Evolutionary conservation across 1,140 invertebrate genomes (phyloP).

Genomic region (Chrysopa pallens): DNA sequence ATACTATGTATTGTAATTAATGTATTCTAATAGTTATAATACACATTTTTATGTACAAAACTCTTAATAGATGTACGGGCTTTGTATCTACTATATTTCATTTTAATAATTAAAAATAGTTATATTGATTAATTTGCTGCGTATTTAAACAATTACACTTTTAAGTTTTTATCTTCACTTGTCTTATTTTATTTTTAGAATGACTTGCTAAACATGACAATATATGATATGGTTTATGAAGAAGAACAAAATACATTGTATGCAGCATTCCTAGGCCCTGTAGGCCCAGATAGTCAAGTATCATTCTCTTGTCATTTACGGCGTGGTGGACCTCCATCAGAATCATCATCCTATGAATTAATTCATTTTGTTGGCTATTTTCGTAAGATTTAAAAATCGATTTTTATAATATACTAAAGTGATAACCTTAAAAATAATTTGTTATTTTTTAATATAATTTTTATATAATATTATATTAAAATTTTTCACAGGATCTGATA

Average conservation of each 20-base stretch:
- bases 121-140: no score
- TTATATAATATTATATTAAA: not conserved
- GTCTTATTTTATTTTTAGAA: conserved; percentile 27
- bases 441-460: no score
- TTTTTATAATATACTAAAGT: no score
- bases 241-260: conserved; percentile 61
- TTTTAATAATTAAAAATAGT: no score
- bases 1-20: no score
- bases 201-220: conserved; percentile 48
- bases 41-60: no score
- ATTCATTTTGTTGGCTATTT: conserved; percentile 70
- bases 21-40: no score
- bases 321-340: conserved; percentile 29
- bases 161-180: not conserved
- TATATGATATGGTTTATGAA: conserved; percentile 67
- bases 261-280: conserved; percentile 47
- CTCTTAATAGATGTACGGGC: no score
- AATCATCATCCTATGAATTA: conserved; percentile 43
- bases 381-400: conserved; percentile 35
- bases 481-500: conserved; percentile 28
- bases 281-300: conserved; percentile 43
- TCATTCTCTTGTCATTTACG: conserved; percentile 54
- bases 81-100: no score
- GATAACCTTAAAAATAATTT: conserved; percentile 6
- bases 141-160: no score